Base-by-base conservation (phyloP, 2,888 invertebrate species). In the Aquatica leii region DNA sequence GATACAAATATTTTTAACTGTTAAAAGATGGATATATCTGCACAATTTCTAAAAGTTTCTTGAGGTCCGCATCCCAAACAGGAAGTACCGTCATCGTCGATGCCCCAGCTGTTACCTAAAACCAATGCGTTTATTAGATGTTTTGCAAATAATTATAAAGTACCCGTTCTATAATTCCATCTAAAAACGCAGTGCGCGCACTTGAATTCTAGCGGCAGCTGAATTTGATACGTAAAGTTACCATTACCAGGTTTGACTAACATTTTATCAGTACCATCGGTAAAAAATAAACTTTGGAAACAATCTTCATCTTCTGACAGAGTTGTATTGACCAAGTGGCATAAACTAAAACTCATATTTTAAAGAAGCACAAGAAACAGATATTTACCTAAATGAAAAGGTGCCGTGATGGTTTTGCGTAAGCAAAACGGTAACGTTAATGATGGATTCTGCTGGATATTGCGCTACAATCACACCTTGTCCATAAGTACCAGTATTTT, bases 401-500 rank as follows among this genome's bases (percentile, higher is more conserved):
- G 2, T 37, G 2, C 37, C 37, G 2, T 11, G 11, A 12, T 37
- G 60, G 21, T 71, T 76, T 20, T 66, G 53, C 0, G 82, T 81
- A 14, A 81, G 69, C 37, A 74, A 69, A n/a, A 80, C 74, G 1
- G 64, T 59, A 9, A 76, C 74, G 4, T 74, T 70, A 18, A 82
- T 73, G 8, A 76, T 70, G 40, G 73, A 68, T 4, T 80, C 81
- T 2, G 74, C 50, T 14, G 66, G 59, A 67, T 78, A 84, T 72
- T 66, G 76, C 54, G 69, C 71, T 0, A 80, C 81, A 41, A 84
- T 77, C 0, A 77, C 68, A 15, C 84, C 83, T 9, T 69, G 74
- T 43, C 85, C 85, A 69, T 80, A 85, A 52, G 21, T 71, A 35
- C 83, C 82, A 5, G 80, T 80, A 56, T 81, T 79, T 74, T 82